Evolutionary conservation across 2,113 vertebrate genomes (phyloP), one percentile per base, ranked within the genome.

Genomic region (Nerophis ophidion): DNA sequence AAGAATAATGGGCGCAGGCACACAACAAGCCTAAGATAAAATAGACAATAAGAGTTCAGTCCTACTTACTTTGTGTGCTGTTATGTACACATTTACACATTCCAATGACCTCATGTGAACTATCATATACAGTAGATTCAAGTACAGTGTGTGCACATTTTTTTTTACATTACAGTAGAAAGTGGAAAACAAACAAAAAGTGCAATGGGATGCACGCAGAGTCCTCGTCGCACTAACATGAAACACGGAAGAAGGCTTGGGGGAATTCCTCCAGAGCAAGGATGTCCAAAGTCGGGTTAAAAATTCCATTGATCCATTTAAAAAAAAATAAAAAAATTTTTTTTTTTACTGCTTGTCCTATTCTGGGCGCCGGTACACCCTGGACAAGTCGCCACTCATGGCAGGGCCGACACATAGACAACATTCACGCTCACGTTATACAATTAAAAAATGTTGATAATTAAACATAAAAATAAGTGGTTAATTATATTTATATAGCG

Each of bases 81-180:
- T 44, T 95, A 94, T 95, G 88, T 96, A 96, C 93, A 96, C 83
- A 92, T 92, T 91, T 89, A 86, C 80, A 85, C 58, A 68, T 65
- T 71, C 48, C 56, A 48, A 53, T 46, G 67, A 64, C 48, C 48
- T 71, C 70, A 64, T 36, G 52, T 84, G 55, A 54, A 66, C 63
- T 63, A 72, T 78, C 78, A 65, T 44, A 68, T 74, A 81, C 76
- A 73, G 80, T 70, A 83, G 67, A 61, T 84, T 86, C 86, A 88
- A 85, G 83, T 88, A 90, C 83, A 89, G 81, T 86, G 86, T 86
- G 84, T 87, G 86, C 81, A 87, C 83, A 81, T 81, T 80, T 81
- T 81, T 81, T 80, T 81, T 81, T 68, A 83, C 61, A 71, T 76
- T 59, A 74, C 48, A n/a, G 1, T 54, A n/a, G n/a, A 54, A 38